Percentiles rank a stretch among this genome's conserved stretches.
Conservation (phyloP, 2,113 vertebrate genomes). For the Spilogale gracilis region DNA sequence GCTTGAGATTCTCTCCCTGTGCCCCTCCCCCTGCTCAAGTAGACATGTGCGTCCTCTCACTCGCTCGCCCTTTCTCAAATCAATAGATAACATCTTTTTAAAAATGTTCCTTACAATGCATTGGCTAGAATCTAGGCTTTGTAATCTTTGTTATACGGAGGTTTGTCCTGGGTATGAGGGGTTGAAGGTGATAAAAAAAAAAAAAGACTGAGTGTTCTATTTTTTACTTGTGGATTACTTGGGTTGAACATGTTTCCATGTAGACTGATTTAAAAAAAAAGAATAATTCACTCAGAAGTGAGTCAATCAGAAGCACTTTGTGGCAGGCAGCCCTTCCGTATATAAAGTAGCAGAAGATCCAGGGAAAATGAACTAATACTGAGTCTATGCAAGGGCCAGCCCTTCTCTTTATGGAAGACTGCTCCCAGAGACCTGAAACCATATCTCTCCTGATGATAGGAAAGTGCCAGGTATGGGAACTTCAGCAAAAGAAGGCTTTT, state of each 20-base stretch:
- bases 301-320: not conserved
- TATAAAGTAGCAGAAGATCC: not conserved
- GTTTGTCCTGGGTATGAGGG: not conserved
- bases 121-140: not conserved
- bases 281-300: not conserved
- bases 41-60: not conserved
- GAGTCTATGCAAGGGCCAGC: not conserved
- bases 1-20: not conserved
- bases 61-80: not conserved
- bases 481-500: conserved; percentile 22
- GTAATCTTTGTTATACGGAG: not conserved
- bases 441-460: not conserved
- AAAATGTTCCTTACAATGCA: not conserved
- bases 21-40: not conserved
- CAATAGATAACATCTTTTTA: not conserved
- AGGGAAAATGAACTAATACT: not conserved
- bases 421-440: not conserved
- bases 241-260: not conserved
- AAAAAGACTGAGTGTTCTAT: not conserved
- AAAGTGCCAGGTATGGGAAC: not conserved
- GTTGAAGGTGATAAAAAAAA: not conserved
- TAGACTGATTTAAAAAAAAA: not conserved
- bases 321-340: not conserved
- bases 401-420: not conserved
- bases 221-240: conserved; percentile 22